A percentile compares a stretch with the other conserved stretches of the same genome.
Conservation (phyloP, 2,888 invertebrate genomes). For the Agriopis aurantiaria region DNA sequence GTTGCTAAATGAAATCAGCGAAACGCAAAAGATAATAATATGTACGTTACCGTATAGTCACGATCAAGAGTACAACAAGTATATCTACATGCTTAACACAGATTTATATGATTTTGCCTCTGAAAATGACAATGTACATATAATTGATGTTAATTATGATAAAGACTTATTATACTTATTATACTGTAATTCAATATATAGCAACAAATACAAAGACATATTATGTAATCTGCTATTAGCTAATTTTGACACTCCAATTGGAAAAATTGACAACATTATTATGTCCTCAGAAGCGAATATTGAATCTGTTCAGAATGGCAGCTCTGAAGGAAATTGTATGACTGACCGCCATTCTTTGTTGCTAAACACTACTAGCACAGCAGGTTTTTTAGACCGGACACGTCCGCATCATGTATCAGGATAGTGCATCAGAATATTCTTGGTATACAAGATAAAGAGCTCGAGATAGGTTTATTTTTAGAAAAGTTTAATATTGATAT, state of each 20-base stretch:
- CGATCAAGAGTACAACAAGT: not conserved
- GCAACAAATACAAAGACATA: not conserved
- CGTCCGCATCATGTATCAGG: not conserved
- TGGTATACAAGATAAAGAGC: constrained; percentile 9
- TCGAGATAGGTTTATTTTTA: constrained; percentile 13
- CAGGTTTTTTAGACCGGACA: not conserved
- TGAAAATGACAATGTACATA: not conserved
- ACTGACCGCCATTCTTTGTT: not conserved
- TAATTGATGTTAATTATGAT: constrained; percentile 1
- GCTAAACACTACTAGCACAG: not conserved
- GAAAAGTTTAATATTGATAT: constrained; percentile 6
- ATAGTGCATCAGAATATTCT: constrained; percentile 22
- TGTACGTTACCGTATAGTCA: not conserved
- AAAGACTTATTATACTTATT: not conserved
- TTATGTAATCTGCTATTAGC: constrained; percentile 1
- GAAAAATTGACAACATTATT: not conserved
- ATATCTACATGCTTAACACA: constrained; percentile 3
- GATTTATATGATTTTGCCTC: constrained; percentile 1
- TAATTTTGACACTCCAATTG: not conserved
- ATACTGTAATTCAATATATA: constrained; percentile 10
- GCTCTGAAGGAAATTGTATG: not conserved
- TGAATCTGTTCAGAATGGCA: not conserved
- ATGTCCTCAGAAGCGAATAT: not conserved
- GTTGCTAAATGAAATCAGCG: not conserved
- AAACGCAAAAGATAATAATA: not conserved